Conservation (phyloP, 2,888 invertebrate genomes). For the Anoplius nigerrimus region DNA sequence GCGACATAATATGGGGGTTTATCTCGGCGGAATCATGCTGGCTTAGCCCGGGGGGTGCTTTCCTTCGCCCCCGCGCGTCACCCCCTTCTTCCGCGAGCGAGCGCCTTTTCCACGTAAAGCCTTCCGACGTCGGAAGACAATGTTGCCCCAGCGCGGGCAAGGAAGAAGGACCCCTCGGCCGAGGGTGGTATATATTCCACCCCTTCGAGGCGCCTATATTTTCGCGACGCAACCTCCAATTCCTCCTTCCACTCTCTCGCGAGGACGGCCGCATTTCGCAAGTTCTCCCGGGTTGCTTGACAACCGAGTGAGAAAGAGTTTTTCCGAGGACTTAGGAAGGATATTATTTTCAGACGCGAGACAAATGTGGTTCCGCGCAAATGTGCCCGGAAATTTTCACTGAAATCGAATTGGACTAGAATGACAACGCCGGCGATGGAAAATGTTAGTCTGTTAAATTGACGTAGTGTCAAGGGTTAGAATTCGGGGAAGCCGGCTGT, state of each 20-base stretch:
- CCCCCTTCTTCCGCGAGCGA: too few relatives aligned
- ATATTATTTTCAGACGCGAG: constrained; percentile 33
- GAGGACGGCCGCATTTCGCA: constrained; percentile 41
- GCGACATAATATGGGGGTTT: constrained; percentile 64
- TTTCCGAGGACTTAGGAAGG: constrained; percentile 23
- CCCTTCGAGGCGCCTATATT: constrained; percentile 20
- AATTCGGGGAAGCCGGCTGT: too few relatives aligned
- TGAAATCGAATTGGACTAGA: not conserved
- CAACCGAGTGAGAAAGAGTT: constrained; percentile 32
- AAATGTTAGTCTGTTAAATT: not conserved
- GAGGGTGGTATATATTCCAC: constrained; percentile 46
- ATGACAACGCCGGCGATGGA: not conserved
- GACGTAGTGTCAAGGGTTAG: too few relatives aligned
- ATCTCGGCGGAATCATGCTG: constrained; percentile 59
- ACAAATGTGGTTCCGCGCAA: constrained; percentile 11
- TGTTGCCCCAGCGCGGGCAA: constrained; percentile 35
- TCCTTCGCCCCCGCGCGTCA: constrained; percentile 35
- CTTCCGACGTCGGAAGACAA: constrained; percentile 47
- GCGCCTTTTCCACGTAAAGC: constrained; percentile 56
- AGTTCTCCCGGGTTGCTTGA: constrained; percentile 47
- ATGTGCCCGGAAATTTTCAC: not conserved
- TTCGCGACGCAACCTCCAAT: constrained; percentile 44
- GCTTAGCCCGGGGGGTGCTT: constrained; percentile 55
- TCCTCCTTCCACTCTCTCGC: constrained; percentile 47
- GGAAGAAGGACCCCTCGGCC: constrained; percentile 24